Evolutionary conservation across 2,888 invertebrate genomes (phyloP), one percentile per base, ranked within the genome.

Genomic region (Portevinia maculata): DNA sequence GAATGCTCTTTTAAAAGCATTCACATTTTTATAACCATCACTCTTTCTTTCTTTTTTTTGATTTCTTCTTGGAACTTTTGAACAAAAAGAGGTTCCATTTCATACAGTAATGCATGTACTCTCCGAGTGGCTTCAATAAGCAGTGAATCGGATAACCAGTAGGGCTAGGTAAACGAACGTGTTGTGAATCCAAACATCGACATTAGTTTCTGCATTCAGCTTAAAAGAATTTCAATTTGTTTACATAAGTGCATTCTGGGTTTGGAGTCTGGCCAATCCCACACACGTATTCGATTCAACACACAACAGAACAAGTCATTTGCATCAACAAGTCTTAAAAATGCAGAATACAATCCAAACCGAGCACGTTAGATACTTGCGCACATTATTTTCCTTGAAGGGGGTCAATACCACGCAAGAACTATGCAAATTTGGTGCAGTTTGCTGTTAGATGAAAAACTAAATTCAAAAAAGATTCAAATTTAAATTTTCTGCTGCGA

Each of bases 261-360:
- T 81, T 75, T 52, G 34, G 5, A 3, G 11, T 71, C 64, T 67
- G 30, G 65, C 79, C 79, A 65, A 78, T 57, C 76, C 76, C 57
- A 24, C 57, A 24, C 24, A 11, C 39, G 32, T 17, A n/a, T n/a
- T n/a, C n/a, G n/a, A n/a, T n/a, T n/a, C n/a, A 19, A 37, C 52
- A 32, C 8, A 17, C 21, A 32, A 55, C 41, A 9, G 15, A 39
- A 37, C 30, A 3, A 19, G 30, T 19, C 17, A 64, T 41, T 48
- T 62, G 37, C 62, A 44, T 34, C 44, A 34, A 53, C 59, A 13
- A 62, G 37, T 55, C 28, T 7, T 19, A 46, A 9, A 52, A 41
- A 15, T 17, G 32, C 41, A 41, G 28, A 30, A 8, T n/a, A n/a
- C n/a, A n/a, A n/a, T n/a, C n/a, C 37, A 13, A 13, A 32, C 8